phyloP scores from a whole-genome alignment of 2,888 invertebrate species.

The Homarus gammarus region DNA sequence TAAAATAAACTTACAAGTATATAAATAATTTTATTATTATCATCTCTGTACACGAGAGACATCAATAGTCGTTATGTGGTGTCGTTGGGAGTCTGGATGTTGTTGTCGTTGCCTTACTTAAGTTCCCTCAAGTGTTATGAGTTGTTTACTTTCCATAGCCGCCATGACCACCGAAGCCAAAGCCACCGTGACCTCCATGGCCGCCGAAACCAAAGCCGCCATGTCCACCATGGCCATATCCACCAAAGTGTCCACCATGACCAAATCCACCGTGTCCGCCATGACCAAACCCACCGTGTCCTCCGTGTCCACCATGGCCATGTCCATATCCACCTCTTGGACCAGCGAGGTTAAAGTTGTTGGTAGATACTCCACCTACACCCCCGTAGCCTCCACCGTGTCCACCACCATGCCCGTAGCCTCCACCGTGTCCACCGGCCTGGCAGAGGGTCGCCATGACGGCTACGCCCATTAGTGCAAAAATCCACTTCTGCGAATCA shows the following conservation, averaged over 20 bases:
- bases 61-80: no score
- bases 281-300: neutral
- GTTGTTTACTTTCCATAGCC: no score
- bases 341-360: no score
- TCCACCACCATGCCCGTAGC: slow-evolving; percentile 4
- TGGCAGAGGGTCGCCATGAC: neutral
- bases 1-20: no score
- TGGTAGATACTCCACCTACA: neutral
- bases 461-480: neutral
- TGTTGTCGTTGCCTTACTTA: no score
- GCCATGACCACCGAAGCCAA: slow-evolving; percentile 16
- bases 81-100: no score
- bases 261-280: slow-evolving; percentile 6
- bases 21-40: no score
- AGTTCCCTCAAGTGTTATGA: no score
- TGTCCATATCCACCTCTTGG: neutral
- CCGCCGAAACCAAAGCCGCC: slow-evolving; percentile 22
- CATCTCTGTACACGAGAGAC: no score
- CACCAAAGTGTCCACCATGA: neutral
- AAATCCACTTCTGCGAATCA: neutral
- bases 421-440: neutral
- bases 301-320: neutral
- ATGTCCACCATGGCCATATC: neutral
- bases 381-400: slow-evolving; percentile 7
- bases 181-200: neutral